A percentile compares a stretch with the other conserved stretches of the same genome.
phyloP scores from a whole-genome alignment of 2,888 invertebrate species.

The Criorhina ranunculi region DNA sequence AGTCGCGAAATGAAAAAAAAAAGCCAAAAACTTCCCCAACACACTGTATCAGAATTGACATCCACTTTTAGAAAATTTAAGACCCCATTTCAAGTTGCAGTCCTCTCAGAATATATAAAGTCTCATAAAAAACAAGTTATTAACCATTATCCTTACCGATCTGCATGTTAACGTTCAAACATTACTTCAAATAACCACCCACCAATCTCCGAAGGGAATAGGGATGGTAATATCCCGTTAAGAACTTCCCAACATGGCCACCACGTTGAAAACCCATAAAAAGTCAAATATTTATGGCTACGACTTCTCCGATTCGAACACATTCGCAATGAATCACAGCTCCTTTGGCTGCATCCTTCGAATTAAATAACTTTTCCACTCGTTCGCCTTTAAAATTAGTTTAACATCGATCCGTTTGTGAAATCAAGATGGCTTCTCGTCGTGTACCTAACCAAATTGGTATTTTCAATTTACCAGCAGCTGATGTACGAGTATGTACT shows the following conservation, averaged over 20 bases:
- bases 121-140: conserved; percentile 58
- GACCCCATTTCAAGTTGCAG: conserved; percentile 15
- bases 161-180: conserved; percentile 31
- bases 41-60: too few relatives aligned
- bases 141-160: conserved; percentile 53
- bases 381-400: conserved; percentile 31
- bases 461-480: conserved; percentile 38
- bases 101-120: conserved; percentile 1
- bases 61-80: neutral
- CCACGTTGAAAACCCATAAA: conserved; percentile 56
- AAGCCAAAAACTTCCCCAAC: too few relatives aligned
- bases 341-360: neutral
- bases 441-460: conserved; percentile 62
- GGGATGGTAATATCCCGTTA: neutral
- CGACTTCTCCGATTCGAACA: conserved; percentile 47
- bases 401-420: conserved; percentile 34
- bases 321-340: conserved; percentile 29
- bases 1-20: too few relatives aligned
- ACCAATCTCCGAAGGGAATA: neutral
- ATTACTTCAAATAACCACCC: too few relatives aligned
- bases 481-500: neutral
- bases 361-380: neutral
- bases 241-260: neutral
- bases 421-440: conserved; percentile 47
- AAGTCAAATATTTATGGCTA: conserved; percentile 43